A percentile compares a stretch with the other conserved stretches of the same genome.
phyloP scores from a whole-genome alignment of 2,888 invertebrate species.

The Seira musarum region DNA sequence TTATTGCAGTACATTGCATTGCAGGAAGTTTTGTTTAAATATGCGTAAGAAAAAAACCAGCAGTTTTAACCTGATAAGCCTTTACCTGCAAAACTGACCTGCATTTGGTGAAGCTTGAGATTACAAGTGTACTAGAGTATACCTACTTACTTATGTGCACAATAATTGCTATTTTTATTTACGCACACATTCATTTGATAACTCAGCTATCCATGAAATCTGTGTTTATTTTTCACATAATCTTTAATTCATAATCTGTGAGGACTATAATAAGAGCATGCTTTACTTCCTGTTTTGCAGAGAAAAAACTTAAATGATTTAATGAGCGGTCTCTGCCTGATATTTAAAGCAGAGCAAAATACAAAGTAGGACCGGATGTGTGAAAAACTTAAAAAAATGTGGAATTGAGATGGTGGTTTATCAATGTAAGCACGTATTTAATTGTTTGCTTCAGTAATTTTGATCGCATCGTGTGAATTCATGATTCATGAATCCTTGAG shows the following conservation, averaged over 20 bases:
- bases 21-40: not conserved
- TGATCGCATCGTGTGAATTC: no score
- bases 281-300: slow-evolving; percentile 31
- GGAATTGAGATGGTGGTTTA: no score
- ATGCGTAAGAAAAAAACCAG: not conserved
- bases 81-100: not conserved
- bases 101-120: no score
- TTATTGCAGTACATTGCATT: no score
- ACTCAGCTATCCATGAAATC: slow-evolving; percentile 48
- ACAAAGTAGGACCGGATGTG: not conserved
- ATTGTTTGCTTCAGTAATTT: not conserved
- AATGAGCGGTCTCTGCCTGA: no score
- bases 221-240: slow-evolving; percentile 44
- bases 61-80: not conserved
- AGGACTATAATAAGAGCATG: not conserved
- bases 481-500: no score
- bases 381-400: not conserved
- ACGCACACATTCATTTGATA: not conserved
- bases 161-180: no score
- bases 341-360: no score
- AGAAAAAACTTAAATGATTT: no score
- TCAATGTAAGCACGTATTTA: no score
- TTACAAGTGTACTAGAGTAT: no score
- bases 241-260: not conserved
- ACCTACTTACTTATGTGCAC: no score